phyloP scores from a whole-genome alignment of 2,113 vertebrate species.

The Calyptommatus sinebrachiatus region DNA sequence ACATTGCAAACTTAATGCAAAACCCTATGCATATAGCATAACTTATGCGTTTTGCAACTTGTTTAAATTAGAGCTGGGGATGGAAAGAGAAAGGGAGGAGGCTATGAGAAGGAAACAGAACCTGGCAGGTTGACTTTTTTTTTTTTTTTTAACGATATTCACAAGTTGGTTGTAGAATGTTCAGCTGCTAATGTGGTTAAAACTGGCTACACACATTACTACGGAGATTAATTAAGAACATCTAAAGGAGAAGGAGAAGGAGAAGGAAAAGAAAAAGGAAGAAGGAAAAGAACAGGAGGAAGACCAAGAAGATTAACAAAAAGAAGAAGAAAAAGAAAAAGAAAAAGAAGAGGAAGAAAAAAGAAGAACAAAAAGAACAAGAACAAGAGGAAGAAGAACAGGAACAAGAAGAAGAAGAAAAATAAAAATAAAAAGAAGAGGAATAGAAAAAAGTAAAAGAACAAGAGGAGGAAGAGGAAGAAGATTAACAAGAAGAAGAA shows the following conservation, averaged over 20 bases:
- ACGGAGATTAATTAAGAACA: conserved; percentile 56
- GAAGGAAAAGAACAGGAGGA: too few species aligned
- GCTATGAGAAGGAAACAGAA: conserved; percentile 57
- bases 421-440: too few species aligned
- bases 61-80: conserved; percentile 65
- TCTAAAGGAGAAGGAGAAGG: conserved; percentile 12
- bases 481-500: too few species aligned
- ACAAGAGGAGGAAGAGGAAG: too few species aligned
- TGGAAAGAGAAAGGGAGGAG: not conserved
- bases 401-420: too few species aligned
- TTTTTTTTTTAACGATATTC: conserved; percentile 56
- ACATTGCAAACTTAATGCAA: conserved; percentile 73
- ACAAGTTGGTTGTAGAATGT: conserved; percentile 25
- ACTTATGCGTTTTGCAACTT: conserved; percentile 61
- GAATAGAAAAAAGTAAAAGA: too few species aligned
- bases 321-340: too few species aligned
- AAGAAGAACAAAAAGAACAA: too few species aligned
- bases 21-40: conserved; percentile 64
- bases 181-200: conserved; percentile 56
- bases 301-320: too few species aligned
- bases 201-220: conserved; percentile 43
- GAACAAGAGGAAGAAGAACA: too few species aligned
- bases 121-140: conserved; percentile 61
- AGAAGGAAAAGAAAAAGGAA: too few species aligned
- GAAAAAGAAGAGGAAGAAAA: too few species aligned